Evolutionary conservation across 2,888 invertebrate genomes (phyloP).

Genomic region (Erynnis tages): DNA sequence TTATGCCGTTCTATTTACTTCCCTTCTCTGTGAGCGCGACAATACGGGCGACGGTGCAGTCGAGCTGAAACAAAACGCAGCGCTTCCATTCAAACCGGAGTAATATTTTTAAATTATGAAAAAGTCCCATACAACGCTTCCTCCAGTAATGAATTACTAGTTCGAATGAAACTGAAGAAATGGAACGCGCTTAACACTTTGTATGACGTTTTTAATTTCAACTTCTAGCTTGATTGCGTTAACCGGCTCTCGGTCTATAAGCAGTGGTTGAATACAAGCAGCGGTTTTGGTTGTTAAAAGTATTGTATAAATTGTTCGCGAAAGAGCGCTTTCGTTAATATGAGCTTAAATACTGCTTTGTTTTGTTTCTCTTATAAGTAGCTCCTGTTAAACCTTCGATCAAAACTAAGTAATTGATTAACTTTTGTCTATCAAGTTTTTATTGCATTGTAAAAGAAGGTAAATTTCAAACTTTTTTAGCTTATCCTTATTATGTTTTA

Average conservation of each 20-base stretch:
- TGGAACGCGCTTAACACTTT: conserved; percentile 12
- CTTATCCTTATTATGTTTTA: too few relatives aligned
- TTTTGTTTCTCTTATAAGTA: too few relatives aligned
- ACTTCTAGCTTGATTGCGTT: conserved; percentile 21
- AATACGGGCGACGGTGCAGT: conserved; percentile 19
- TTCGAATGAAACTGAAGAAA: conserved; percentile 14
- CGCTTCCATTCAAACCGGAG: neutral
- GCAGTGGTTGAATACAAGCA: neutral
- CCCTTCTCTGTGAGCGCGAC: too few relatives aligned
- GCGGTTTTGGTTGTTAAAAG: neutral
- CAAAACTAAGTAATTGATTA: too few relatives aligned
- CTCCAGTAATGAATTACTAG: conserved; percentile 24
- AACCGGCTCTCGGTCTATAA: conserved; percentile 1
- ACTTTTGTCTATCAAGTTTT: too few relatives aligned
- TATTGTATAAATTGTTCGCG: neutral
- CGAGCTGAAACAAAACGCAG: conserved; percentile 16
- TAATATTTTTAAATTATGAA: conserved; percentile 27
- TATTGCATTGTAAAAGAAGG: too few relatives aligned
- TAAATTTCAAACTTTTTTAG: too few relatives aligned
- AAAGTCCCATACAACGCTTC: conserved; percentile 10
- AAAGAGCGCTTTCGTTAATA: neutral
- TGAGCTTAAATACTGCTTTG: neutral
- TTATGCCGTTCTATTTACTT: too few relatives aligned
- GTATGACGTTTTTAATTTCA: conserved; percentile 9
- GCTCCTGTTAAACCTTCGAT: too few relatives aligned